These are phyloP conservation scores for Gymnothorax reevesii DNA, from an alignment of 2,797 vertebrate species.

Conservation along the genomic window DNA sequence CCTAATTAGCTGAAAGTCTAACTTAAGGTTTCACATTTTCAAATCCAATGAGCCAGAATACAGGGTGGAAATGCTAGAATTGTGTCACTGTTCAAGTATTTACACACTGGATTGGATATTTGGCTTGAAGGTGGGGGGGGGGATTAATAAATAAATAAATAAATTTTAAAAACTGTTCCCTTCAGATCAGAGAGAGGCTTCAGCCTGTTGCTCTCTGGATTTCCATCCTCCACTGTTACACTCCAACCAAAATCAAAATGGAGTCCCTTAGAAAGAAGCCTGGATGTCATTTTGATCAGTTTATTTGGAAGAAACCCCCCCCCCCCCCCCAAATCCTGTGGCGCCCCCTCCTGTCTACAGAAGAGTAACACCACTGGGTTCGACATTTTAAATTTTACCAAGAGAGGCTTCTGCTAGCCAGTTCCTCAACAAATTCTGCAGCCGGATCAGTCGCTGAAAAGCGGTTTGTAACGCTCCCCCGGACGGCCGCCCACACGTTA, in stretches of 20 bases:
- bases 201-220: conserved; percentile 24
- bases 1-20: too few relatives aligned
- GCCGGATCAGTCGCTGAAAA: conserved; percentile 31
- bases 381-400: neutral
- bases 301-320: neutral
- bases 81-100: too few relatives aligned
- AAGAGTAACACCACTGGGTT: neutral
- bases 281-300: neutral
- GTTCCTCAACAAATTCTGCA: neutral
- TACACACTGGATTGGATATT: too few relatives aligned
- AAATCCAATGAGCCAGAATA: too few relatives aligned
- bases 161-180: conserved; percentile 60
- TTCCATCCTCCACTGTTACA: neutral
- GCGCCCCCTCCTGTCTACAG: neutral
- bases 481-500: neutral
- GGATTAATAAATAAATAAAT: too few relatives aligned
- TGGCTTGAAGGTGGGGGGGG: too few relatives aligned
- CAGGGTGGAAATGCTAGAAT: too few relatives aligned
- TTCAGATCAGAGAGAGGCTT: conserved; percentile 58
- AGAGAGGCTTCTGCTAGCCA: neutral
- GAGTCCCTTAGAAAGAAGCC: neutral
- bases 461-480: conserved; percentile 25
- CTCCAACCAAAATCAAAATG: neutral
- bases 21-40: too few relatives aligned
- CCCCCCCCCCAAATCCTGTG: too few relatives aligned